A percentile compares a stretch with the other conserved stretches of the same genome.
These are phyloP conservation scores for Hypothenemus hampei DNA, from an alignment of 1,140 invertebrate genomes.

Conservation along the genomic window DNA sequence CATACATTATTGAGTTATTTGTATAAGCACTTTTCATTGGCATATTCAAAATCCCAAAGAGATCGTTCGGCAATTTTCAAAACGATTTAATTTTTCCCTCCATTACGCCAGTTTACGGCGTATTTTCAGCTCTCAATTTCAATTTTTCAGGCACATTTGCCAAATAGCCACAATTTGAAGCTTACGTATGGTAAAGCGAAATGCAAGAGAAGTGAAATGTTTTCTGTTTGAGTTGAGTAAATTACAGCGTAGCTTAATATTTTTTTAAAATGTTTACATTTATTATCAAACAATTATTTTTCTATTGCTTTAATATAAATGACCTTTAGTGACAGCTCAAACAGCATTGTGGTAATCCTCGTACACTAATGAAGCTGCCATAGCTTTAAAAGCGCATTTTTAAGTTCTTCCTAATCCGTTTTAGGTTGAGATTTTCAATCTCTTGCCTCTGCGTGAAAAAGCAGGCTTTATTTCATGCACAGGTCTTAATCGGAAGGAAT, in stretches of 20 bases:
- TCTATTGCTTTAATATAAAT: not conserved
- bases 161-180: conserved; percentile 20
- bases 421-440: too few species aligned
- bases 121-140: conserved; percentile 15
- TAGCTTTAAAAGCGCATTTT: too few species aligned
- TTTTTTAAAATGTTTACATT: too few species aligned
- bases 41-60: not conserved
- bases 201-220: conserved; percentile 6
- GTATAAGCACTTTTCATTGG: too few species aligned
- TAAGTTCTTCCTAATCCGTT: too few species aligned
- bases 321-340: not conserved
- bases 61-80: not conserved
- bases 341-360: not conserved
- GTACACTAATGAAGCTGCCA: too few species aligned
- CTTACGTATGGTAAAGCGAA: conserved; percentile 9
- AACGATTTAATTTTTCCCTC: conserved; percentile 9
- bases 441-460: too few species aligned
- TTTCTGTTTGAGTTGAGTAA: conserved; percentile 11
- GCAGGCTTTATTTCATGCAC: too few species aligned
- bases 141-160: conserved; percentile 19
- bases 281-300: too few species aligned
- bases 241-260: conserved; percentile 5
- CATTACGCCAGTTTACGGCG: conserved; percentile 4
- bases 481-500: too few species aligned
- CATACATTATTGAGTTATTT: too few species aligned